phyloP scores from a whole-genome alignment of 1,140 invertebrate genomes.

The Carcinoscorpius rotundicauda region DNA sequence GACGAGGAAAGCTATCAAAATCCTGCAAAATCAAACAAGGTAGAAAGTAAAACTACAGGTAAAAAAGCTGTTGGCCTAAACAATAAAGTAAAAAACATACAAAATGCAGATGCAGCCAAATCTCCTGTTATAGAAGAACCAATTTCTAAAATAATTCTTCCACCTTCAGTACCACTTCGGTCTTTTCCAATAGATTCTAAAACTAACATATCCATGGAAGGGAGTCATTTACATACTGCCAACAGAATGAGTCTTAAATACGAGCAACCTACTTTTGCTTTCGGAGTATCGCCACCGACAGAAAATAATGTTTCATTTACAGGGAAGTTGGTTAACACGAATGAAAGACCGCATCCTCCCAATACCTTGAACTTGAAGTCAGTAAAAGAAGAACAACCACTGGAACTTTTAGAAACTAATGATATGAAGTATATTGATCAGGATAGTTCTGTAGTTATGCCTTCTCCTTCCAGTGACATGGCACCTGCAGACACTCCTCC shows the following conservation, averaged over 20 bases:
- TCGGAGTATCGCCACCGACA: not conserved
- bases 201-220: not conserved
- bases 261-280: not conserved
- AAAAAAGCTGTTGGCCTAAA: not conserved
- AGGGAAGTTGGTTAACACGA: not conserved
- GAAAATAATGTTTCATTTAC: not conserved
- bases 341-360: not conserved
- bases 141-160: not conserved
- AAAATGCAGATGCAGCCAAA: conserved; percentile 3
- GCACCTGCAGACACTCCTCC: not conserved
- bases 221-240: not conserved
- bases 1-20: conserved; percentile 50
- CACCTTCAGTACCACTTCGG: not conserved
- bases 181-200: not conserved
- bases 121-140: not conserved
- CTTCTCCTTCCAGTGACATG: not conserved
- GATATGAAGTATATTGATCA: conserved; percentile 7
- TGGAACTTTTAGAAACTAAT: conserved; percentile 1
- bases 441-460: not conserved
- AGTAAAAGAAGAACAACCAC: not conserved
- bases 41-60: conserved; percentile 21
- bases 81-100: not conserved
- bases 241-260: not conserved
- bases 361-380: not conserved
- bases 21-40: conserved; percentile 27